phyloP scores from a whole-genome alignment of 37 sponge, comb jelly and placozoan genomes.

The Halichondria panicea region DNA sequence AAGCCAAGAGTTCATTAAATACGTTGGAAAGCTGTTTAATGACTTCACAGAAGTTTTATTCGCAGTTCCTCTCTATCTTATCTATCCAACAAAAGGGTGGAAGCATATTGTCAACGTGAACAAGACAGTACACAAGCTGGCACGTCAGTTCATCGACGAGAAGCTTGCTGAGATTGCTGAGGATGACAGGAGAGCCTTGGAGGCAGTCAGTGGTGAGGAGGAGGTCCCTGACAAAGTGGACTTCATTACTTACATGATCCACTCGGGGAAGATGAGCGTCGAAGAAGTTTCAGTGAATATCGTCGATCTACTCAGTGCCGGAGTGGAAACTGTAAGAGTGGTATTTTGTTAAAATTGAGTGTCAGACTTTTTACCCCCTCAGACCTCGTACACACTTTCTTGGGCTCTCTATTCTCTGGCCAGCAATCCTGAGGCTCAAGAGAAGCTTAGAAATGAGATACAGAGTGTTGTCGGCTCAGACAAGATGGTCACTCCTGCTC shows the following conservation, averaged over 20 bases:
- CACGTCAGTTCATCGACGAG: not conserved
- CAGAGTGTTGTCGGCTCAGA: conserved; percentile 14
- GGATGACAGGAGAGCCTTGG: not conserved
- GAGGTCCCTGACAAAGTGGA: conserved; percentile 19
- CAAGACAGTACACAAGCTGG: not conserved
- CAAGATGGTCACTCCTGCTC: conserved; percentile 25
- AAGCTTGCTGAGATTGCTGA: conserved; percentile 4
- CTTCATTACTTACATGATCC: conserved; percentile 21
- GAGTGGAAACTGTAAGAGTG: conserved; percentile 3
- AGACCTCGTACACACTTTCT: conserved; percentile 47
- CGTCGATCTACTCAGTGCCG: conserved; percentile 8
- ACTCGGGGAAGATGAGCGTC: conserved; percentile 16
- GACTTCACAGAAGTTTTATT: conserved; percentile 8
- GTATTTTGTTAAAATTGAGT: too few species aligned
- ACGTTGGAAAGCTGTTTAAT: not conserved
- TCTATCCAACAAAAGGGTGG: conserved; percentile 28
- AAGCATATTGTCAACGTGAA: not conserved
- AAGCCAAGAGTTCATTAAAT: conserved; percentile 7
- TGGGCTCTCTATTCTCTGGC: conserved; percentile 50
- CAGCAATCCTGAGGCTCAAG: conserved; percentile 32
- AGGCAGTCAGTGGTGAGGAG: not conserved
- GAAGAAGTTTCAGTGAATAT: not conserved
- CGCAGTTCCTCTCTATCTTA: conserved; percentile 17
- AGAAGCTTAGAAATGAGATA: conserved; percentile 33
- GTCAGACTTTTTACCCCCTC: not conserved